Base-by-base conservation (phyloP, 1,140 invertebrate genomes). In the Heliconius himera region DNA sequence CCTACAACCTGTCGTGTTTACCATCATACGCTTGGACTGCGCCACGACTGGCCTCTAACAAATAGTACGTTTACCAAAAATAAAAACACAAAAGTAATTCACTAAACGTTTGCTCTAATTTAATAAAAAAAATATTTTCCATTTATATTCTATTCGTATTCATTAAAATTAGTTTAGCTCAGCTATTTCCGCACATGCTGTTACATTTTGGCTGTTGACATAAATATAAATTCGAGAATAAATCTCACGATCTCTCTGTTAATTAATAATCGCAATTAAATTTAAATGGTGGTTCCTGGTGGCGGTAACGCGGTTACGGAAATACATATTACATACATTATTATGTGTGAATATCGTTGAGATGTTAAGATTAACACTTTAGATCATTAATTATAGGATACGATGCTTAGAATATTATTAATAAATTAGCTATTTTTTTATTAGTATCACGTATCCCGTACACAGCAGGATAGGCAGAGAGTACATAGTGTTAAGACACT, bases 181-280 rank as follows among this genome's bases (percentile, higher is more conserved):
- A 66, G 74, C 38, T 36, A 75, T 75, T 75, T 36, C 29, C 26
- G 46, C 74, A 66, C 54, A 38, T 75, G 74, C 54, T 33, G 29
- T 74, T 54, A 66, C 54, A 41, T 75, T 60, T 75, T 66, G 66
- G 49, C 66, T 38, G 36, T 41, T 74, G 77, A 70, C 36, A 73
- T 49, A 60, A 70, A 60, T 74, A 49, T 41, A 66, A 70, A 74
- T 41, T 36, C 54, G 5, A 54, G n/a, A 79, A 73, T 66, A 70
- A 51, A 16, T 29, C 46, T 79, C 54, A 75, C 66, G 73, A 71
- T 75, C 33, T 36, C 33, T 36, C 46, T 66, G 56, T 71, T 46
- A 79, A 75, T 79, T 70, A 79, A 54, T 79, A 79, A 75, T 75
- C 60, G 41, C 41, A 18, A n/a, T 29, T 46, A 46, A 46, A 4